Evolutionary conservation across 1,140 invertebrate species (phyloP), one percentile per base, ranked within the genome.

Genomic region (Trichoplusia ni): DNA sequence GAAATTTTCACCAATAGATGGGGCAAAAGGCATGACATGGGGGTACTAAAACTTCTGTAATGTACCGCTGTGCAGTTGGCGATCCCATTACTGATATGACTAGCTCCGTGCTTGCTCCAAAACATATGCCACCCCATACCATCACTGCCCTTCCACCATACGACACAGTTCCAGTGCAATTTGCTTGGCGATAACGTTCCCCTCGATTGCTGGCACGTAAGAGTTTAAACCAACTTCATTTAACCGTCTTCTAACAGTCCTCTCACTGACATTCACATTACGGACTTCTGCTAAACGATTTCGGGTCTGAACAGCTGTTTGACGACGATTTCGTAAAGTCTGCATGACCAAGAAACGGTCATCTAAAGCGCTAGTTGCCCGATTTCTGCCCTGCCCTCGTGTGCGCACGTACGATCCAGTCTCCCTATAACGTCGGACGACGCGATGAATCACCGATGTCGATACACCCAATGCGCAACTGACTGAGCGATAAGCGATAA

Each of bases 281-380:
- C 51, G 40, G 25, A 64, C 40, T n/a, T 64, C 21, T 44, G 21
- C 62, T 11, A 58, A 27, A n/a, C 16, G 13, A 47, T 49, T 64
- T 47, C 13, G 27, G 19, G 49, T 37, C 25, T 54, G 40, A 35
- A 64, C 29, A 46, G 40, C 51, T 4, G 37, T 64, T 54, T 56
- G 40, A 35, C 29, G 49, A 46, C 19, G 49, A 47, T 47, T 64
- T 37, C 25, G 54, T 9, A 47, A 47, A 19, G 61, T 64, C 35
- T 64, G 61, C 42, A 56, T 2, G 8, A 11, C 37, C 44, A 64
- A 27, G 47, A 64, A 64, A 54, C 29, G 51, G 29, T 47, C 31
- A 40, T 64, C 27, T 31, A 21, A 2, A 31, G 27, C 14, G 13
- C 23, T 63, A 13, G 47, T 53, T 37, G 61, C 16, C 25, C 37